These are phyloP conservation scores for Rhorus exstirpatorius DNA, from an alignment of 2,888 invertebrate species.

Conservation along the genomic window DNA sequence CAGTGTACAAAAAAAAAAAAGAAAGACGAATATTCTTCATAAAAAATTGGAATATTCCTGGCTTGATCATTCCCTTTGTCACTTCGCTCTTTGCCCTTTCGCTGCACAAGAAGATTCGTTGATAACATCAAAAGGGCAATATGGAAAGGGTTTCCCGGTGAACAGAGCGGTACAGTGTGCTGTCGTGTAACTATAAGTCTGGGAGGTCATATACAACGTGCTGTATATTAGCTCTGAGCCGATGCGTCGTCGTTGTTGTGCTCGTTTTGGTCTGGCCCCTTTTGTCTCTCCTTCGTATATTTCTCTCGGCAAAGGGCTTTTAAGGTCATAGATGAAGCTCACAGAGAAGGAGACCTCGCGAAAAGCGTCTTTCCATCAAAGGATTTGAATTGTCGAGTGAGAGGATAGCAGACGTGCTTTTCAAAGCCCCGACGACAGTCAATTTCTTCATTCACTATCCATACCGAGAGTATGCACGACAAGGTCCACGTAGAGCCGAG, in stretches of 20 bases:
- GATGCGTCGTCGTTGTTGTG: slow-evolving; percentile 25
- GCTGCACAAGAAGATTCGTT: slow-evolving; percentile 18
- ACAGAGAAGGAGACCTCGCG: neutral
- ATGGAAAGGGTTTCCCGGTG: neutral
- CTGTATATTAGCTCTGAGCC: slow-evolving; percentile 6
- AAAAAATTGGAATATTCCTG: neutral
- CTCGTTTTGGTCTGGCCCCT: slow-evolving; percentile 19
- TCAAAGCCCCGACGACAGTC: slow-evolving; percentile 39
- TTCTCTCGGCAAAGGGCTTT: slow-evolving; percentile 16
- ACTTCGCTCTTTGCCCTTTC: neutral
- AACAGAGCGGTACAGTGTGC: slow-evolving; percentile 12
- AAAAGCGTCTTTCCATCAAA: slow-evolving; percentile 32
- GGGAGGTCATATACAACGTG: slow-evolving; percentile 15
- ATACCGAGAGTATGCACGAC: neutral
- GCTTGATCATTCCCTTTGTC: neutral
- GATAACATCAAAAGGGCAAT: slow-evolving; percentile 30
- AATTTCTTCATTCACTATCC: slow-evolving; percentile 38
- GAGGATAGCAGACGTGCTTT: neutral
- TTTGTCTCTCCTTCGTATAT: slow-evolving; percentile 13
- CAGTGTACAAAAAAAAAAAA: no score
- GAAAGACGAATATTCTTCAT: neutral
- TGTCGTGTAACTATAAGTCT: slow-evolving; percentile 4
- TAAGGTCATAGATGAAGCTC: slow-evolving; percentile 31
- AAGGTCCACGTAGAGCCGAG: neutral
- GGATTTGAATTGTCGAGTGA: slow-evolving; percentile 55